Base-by-base conservation (phyloP, 1,140 invertebrate genomes). In the Thrips palmi region DNA sequence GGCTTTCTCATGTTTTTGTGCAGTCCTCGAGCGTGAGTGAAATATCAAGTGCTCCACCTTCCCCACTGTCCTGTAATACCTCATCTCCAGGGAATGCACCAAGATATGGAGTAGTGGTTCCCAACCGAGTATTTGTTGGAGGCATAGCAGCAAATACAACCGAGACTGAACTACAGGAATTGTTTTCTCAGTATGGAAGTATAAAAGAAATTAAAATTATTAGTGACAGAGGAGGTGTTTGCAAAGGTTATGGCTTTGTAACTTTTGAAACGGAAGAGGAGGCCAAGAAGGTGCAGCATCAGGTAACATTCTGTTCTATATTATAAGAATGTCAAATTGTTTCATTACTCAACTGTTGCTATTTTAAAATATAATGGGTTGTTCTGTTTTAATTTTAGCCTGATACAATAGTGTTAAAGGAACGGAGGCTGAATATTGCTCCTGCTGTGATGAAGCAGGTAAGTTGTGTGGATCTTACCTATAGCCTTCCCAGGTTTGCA, bases 121-220 rank as follows among this genome's bases (percentile, higher is more conserved):
- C 89, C 41, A 93, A 91, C 61, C 69, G 88, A 51, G 85, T 94
- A 51, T 96, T 96, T 65, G 85, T 91, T 27, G 85, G 85, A 30
- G 86, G 87, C n/a, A 87, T 92, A 49, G 80, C 85, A 11, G 70
- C 79, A 37, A 79, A 71, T 40, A 86, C 81, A 27, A 85, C 80
- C 31, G 83, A 87, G 59, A 70, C 73, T 25, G 83, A 88, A 55
- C 55, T 88, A 42, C 70, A 73, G 55, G 74, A 80, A 49, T 67
- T 87, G 23, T 87, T 87, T 57, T 81, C 76, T 29, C 66, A 70
- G 21, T 93, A 88, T 59, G 88, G 89, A 10, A 79, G 80, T 32
- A 87, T 96, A 2, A 89, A 82, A 50, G 85, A 79, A 22, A 84
- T 85, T 20, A 92, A 94, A 63, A 93, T 94, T 44, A 93, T 96